Percentiles rank a stretch among this genome's conserved stretches.
These are phyloP conservation scores for Horisme vitalbata DNA, from an alignment of 2,888 invertebrate genomes.

Conservation along the genomic window DNA sequence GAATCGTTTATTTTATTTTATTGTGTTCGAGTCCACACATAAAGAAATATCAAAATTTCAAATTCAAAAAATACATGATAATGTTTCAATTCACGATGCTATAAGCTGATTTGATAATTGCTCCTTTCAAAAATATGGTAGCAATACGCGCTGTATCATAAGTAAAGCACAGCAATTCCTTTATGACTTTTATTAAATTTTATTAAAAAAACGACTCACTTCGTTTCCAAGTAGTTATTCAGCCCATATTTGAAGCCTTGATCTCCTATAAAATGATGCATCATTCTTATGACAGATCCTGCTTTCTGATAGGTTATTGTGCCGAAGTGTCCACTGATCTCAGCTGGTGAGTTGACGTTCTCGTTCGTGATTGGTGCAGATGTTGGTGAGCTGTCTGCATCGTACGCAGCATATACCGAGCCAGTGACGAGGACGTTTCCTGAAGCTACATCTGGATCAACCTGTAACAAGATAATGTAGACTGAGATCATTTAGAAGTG, in stretches of 20 bases:
- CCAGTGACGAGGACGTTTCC: conserved; percentile 84
- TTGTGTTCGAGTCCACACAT: too few relatives aligned
- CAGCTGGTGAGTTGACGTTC: conserved; percentile 82
- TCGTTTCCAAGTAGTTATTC: conserved; percentile 60
- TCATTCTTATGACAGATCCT: conserved; percentile 75
- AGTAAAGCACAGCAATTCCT: too few relatives aligned
- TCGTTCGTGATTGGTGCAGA: conserved; percentile 82
- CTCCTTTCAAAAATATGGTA: too few relatives aligned
- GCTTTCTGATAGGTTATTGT: conserved; percentile 87
- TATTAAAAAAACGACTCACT: conserved; percentile 79
- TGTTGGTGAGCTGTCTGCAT: conserved; percentile 77
- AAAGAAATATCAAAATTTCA: too few relatives aligned
- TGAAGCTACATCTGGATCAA: conserved; percentile 84
- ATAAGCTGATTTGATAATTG: too few relatives aligned
- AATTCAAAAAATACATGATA: too few relatives aligned
- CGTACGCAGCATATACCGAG: conserved; percentile 85
- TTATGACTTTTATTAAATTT: too few relatives aligned
- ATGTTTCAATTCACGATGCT: too few relatives aligned
- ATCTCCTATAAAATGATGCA: conserved; percentile 70
- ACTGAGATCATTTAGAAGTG: too few relatives aligned
- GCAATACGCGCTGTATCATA: too few relatives aligned
- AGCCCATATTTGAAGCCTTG: conserved; percentile 54
- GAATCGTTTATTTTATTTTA: too few relatives aligned
- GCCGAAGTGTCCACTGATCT: conserved; percentile 86
- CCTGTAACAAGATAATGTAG: conserved; percentile 62